Evolutionary conservation across 1,140 invertebrate species (phyloP), one percentile per base, ranked within the genome.

Genomic region (Cephus cinctus): DNA sequence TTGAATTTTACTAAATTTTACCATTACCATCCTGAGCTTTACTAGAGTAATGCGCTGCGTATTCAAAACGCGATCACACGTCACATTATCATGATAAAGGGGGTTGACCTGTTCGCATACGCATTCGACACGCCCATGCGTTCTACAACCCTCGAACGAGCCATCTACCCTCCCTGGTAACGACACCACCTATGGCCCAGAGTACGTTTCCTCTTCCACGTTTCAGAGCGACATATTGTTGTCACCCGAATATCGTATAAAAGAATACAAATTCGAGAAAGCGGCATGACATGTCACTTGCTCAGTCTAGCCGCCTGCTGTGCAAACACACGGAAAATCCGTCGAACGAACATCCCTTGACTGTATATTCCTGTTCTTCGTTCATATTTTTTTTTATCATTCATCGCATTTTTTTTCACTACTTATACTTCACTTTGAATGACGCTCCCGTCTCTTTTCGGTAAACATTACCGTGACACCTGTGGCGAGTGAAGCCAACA

Each of bases 221-320:
- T 30, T 30, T 12, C 8, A 30, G 12, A 30, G 8, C 27, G 27
- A 30, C n/a, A n/a, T 36, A 36, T 36, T 36, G 34, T 41, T 41
- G 39, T 18, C 39, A 12, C 18, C 18, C 18, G 39, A 41, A 41
- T 41, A 41, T 41, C 20, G 18, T 18, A 43, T 52, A 55, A 50
- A 57, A 61, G 48, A 60, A 61, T 60, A 60, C 31, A 48, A 60
- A 57, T 55, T 61, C 39, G 43, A 48, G 46, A 52, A 52, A 52
- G 54, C 40, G 38, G 48, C 4, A 35, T 50, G 48, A 46, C 49
- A 44, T 41, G 58, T 59, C 51, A 43, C 36, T 54, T 43, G 36
- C 19, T 9, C 12, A 9, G 20, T 27, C 15, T 16, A 57, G 40
- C 39, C 48, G 21, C 59, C 59, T 57, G 58, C 58, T 62, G 59